Evolutionary conservation across 2,888 invertebrate genomes (phyloP).

Genomic region (Macrophya annulata): DNA sequence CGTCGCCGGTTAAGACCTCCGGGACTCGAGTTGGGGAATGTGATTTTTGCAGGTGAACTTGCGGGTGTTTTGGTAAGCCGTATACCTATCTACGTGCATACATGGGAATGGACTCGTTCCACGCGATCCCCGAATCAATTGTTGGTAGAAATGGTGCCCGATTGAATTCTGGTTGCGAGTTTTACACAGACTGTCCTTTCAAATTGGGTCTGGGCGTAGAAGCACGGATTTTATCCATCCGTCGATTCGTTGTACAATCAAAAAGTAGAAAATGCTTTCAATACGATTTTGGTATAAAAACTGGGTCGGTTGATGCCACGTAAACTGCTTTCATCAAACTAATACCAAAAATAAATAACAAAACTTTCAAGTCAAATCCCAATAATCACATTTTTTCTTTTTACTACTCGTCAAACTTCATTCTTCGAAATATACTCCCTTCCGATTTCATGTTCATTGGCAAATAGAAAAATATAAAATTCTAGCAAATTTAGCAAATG

Average conservation of each 20-base stretch:
- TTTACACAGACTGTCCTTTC: conserved; percentile 7
- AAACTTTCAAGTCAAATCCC: background rate
- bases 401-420: background rate
- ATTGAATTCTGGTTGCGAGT: conserved; percentile 45
- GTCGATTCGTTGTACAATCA: conserved; percentile 26
- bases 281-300: conserved; percentile 3
- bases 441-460: background rate
- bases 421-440: background rate
- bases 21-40: background rate
- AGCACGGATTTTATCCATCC: conserved; percentile 16
- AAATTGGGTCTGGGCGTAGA: conserved; percentile 27
- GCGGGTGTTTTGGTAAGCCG: conserved; percentile 35
- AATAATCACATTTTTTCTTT: conserved; percentile 2
- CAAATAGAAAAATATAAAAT: background rate
- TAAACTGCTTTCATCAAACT: background rate
- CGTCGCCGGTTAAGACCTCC: conserved; percentile 27
- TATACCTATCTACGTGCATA: background rate
- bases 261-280: conserved; percentile 20
- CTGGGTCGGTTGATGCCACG: conserved; percentile 19
- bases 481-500: background rate
- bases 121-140: conserved; percentile 37
- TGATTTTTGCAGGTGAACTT: conserved; percentile 35
- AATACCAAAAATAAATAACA: background rate
- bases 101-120: conserved; percentile 29
- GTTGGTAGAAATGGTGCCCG: conserved; percentile 35